phyloP scores from a whole-genome alignment of 2,113 vertebrate species.

The Amblyopsis rosae region DNA sequence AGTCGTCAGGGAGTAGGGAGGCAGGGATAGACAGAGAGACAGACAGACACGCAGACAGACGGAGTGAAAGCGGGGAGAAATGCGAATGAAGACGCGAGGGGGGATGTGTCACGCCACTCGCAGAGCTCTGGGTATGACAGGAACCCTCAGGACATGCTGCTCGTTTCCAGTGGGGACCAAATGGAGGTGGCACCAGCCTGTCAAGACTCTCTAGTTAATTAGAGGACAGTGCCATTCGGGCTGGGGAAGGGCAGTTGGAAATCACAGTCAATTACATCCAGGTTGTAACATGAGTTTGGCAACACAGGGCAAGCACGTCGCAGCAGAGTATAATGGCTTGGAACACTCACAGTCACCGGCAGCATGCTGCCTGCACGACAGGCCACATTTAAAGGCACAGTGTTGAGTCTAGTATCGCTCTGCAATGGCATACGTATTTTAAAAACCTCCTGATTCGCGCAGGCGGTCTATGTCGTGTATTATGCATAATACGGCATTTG shows the following conservation, averaged over 20 bases:
- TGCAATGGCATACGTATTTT: too few relatives aligned
- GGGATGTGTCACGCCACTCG: conserved; percentile 63
- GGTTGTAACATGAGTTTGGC: conserved; percentile 59
- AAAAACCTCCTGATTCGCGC: too few relatives aligned
- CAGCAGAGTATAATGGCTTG: conserved; percentile 9
- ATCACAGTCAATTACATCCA: conserved; percentile 69
- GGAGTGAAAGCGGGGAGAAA: conserved; percentile 15
- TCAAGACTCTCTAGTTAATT: conserved; percentile 73
- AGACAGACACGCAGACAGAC: conserved; percentile 8
- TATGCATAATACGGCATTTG: too few relatives aligned
- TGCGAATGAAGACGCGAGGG: conserved; percentile 65
- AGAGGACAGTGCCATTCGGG: conserved; percentile 65
- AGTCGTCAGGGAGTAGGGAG: conserved; percentile 31
- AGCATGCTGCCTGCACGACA: conserved; percentile 50
- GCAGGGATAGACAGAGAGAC: conserved; percentile 3
- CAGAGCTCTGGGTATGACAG: conserved; percentile 65
- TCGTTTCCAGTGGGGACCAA: conserved; percentile 73
- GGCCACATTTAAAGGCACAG: conserved; percentile 31
- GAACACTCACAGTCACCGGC: background rate
- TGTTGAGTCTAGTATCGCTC: too few relatives aligned
- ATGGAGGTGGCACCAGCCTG: conserved; percentile 74
- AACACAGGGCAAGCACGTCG: conserved; percentile 56
- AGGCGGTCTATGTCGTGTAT: too few relatives aligned
- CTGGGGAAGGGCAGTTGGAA: conserved; percentile 61
- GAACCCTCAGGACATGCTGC: conserved; percentile 71